Percentiles rank a stretch among this genome's conserved stretches.
phyloP scores from a whole-genome alignment of 2,797 vertebrate genomes.

The Meriones psammophilus region DNA sequence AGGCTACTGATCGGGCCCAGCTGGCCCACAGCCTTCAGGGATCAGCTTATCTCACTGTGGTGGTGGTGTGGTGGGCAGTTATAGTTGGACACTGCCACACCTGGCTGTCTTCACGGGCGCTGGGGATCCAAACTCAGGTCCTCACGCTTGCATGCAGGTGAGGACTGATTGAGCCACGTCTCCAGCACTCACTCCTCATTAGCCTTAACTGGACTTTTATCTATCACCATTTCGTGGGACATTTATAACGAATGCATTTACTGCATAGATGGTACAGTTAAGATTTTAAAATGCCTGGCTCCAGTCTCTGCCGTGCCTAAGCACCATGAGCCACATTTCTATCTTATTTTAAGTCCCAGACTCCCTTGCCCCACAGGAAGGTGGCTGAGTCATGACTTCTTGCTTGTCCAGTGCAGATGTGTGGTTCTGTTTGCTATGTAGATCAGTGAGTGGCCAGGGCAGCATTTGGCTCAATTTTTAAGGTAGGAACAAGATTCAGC shows the following conservation, averaged over 20 bases:
- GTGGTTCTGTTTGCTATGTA: not conserved
- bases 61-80: not conserved
- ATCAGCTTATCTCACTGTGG: not conserved
- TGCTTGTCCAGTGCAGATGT: not conserved
- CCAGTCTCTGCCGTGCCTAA: not conserved
- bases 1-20: not conserved
- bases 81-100: not conserved
- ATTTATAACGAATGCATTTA: constrained; percentile 8
- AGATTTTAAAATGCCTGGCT: constrained; percentile 1
- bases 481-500: constrained; percentile 25
- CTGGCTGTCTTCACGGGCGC: not conserved
- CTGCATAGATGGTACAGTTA: not conserved
- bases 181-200: not conserved
- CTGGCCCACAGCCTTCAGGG: no score
- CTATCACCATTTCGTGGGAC: not conserved
- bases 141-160: not conserved
- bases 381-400: not conserved
- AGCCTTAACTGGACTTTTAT: constrained; percentile 5
- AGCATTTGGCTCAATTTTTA: constrained; percentile 23
- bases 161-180: not conserved
- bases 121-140: no score
- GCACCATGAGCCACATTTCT: not conserved
- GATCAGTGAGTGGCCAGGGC: not conserved
- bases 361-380: not conserved
- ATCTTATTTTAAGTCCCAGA: not conserved